Evolutionary conservation across 2,797 vertebrate genomes (phyloP).

Genomic region (Podarcis siculus): DNA sequence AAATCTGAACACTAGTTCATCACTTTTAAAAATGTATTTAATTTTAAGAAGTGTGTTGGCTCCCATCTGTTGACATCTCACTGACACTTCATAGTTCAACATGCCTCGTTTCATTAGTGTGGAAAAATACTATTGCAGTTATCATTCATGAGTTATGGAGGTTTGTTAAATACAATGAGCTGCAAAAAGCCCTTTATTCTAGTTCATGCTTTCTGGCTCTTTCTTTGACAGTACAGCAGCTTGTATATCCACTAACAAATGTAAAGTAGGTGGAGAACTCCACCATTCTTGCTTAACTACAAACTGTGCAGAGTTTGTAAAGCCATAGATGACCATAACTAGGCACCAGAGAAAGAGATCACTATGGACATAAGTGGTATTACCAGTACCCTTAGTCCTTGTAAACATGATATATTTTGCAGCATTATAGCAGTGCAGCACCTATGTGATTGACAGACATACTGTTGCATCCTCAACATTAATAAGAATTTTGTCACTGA

Average conservation of each 20-base stretch:
- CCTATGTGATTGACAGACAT: background rate
- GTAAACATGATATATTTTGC: background rate
- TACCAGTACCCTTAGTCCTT: background rate
- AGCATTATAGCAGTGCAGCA: background rate
- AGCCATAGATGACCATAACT: background rate
- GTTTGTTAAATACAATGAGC: constrained; percentile 11
- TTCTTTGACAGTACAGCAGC: background rate
- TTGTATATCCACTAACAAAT: background rate
- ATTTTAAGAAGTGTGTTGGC: background rate
- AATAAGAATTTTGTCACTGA: background rate
- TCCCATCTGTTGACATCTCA: constrained; percentile 27
- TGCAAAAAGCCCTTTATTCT: constrained; percentile 15
- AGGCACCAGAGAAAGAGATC: background rate
- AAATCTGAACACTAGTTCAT: background rate
- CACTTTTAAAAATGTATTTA: background rate
- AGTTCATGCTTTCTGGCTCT: background rate
- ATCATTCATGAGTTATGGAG: constrained; percentile 4
- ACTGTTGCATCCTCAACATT: background rate
- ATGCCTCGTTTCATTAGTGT: background rate
- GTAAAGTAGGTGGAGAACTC: background rate
- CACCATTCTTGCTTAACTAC: background rate
- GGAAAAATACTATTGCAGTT: constrained; percentile 11
- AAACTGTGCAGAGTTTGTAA: background rate
- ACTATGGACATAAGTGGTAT: background rate
- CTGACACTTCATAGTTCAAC: constrained; percentile 27